These are phyloP conservation scores for Enhydra lutris DNA, from an alignment of 2,113 vertebrate species.

Conservation along the genomic window DNA sequence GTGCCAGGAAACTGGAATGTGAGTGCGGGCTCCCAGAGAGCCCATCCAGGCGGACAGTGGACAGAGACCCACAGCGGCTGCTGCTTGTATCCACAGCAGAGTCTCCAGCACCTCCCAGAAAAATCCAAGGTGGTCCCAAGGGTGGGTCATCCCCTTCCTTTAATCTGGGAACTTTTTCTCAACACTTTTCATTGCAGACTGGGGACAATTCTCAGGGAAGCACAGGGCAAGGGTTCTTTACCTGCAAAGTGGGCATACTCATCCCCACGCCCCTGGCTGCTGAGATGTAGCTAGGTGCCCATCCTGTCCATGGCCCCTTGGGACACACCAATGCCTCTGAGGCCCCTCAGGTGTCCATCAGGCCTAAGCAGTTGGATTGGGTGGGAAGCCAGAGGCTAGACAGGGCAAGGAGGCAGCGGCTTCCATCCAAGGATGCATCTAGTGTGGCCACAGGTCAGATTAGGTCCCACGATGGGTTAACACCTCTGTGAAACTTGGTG, in stretches of 20 bases:
- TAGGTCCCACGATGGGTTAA: neutral
- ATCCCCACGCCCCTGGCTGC: rapidly evolving
- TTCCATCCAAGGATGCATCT: neutral
- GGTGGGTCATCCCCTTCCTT: neutral
- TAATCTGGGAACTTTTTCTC: neutral
- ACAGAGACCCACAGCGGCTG: neutral
- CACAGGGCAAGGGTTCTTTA: neutral
- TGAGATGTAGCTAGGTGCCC: rapidly evolving
- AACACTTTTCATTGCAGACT: neutral
- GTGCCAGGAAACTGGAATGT: neutral
- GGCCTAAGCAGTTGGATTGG: no score
- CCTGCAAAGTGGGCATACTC: rapidly evolving
- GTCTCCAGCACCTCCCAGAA: neutral
- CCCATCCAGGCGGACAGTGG: neutral
- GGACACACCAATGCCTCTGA: neutral
- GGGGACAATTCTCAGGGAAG: neutral
- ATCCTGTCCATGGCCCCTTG: rapidly evolving
- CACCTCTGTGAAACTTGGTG: neutral
- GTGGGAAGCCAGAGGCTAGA: neutral
- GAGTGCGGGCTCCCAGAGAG: neutral
- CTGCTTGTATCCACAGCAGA: rapidly evolving
- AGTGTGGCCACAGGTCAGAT: neutral
- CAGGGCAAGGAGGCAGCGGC: neutral
- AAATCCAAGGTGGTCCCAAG: neutral
- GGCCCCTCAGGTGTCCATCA: neutral